These are phyloP conservation scores for Polypterus senegalus DNA, from an alignment of 2,113 vertebrate genomes.

Conservation along the genomic window DNA sequence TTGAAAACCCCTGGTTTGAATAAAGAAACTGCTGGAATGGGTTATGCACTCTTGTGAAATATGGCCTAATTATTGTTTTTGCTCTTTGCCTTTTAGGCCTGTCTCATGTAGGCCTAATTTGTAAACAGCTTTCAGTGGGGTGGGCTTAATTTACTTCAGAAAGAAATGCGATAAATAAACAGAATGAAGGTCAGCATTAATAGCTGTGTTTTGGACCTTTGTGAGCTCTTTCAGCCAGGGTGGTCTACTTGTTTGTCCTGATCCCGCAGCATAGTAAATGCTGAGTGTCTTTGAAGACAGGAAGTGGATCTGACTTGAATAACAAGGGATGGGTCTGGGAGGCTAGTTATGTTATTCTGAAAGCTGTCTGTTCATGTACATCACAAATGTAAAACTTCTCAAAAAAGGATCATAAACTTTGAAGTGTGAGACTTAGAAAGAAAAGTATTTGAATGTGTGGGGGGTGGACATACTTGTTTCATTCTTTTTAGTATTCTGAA, in stretches of 20 bases:
- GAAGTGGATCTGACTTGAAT: constrained; percentile 16
- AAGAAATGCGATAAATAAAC: constrained; percentile 5
- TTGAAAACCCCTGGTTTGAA: no score
- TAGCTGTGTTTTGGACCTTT: constrained; percentile 13
- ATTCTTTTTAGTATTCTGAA: no score
- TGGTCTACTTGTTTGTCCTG: constrained; percentile 15
- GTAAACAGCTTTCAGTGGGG: constrained; percentile 2
- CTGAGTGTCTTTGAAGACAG: constrained; percentile 17
- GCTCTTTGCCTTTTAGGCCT: neutral
- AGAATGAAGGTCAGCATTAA: constrained; percentile 8
- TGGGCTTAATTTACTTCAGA: constrained; percentile 5
- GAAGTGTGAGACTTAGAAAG: no score
- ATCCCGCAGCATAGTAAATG: constrained; percentile 8
- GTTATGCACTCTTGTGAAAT: no score
- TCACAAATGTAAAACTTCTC: neutral
- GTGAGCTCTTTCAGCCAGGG: constrained; percentile 15
- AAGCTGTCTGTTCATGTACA: constrained; percentile 8
- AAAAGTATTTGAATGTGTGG: no score
- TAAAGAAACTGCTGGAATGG: no score
- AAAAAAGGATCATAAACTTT: no score
- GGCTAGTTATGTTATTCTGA: constrained; percentile 6
- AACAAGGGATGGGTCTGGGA: constrained; percentile 3
- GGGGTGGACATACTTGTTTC: no score
- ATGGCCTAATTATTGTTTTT: neutral
- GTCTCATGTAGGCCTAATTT: neutral